Evolutionary conservation across 2,888 invertebrate genomes (phyloP), one percentile per base, ranked within the genome.

Genomic region (Lymantria dispar): DNA sequence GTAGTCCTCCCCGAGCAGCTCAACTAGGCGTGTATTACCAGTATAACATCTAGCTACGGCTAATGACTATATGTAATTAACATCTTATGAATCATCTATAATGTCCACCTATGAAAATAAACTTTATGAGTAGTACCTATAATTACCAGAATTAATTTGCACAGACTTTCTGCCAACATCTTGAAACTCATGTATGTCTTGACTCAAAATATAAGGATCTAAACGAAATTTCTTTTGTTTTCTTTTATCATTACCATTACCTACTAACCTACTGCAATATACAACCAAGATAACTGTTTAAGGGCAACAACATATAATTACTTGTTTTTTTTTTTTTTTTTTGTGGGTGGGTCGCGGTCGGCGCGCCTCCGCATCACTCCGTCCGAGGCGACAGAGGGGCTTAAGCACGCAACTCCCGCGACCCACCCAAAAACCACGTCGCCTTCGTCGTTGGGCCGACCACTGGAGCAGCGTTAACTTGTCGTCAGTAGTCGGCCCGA

Each of bases 1-100:
- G 64, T 72, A 43, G 54, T 54, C 48, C 65, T 72, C 22, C 74
- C 74, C 13, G 73, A 71, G 9, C 41, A 48, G 7, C 72, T 80
- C 53, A 40, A 40, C 40, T 40, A 40, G 14, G 12, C n/a, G n/a
- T 38, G 2, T 38, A 38, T 12, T 38, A 3, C 2, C n/a, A 22
- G 12, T 12, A 8, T 22, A 38, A 38, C 15, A 41, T 5, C 7
- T 10, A 22, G 22, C 15, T 15, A 41, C n/a, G 8, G 41, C 41
- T 8, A 10, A 41, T 15, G 41, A 41, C 15, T 14, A 41, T 13
- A 13, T 8, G 12, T 12, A n/a, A 3, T 41, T 1, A 41, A 41
- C 15, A 41, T 41, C 15, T 22, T 14, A 13, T 41, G 8, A 22
- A 38, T 38, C n/a, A 38, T 7, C 12, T 12, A 8, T n/a, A 38